Percentiles rank a stretch among this genome's conserved stretches.
Conservation (phyloP, 2,797 vertebrate genomes). For the Tamandua tetradactyla region DNA sequence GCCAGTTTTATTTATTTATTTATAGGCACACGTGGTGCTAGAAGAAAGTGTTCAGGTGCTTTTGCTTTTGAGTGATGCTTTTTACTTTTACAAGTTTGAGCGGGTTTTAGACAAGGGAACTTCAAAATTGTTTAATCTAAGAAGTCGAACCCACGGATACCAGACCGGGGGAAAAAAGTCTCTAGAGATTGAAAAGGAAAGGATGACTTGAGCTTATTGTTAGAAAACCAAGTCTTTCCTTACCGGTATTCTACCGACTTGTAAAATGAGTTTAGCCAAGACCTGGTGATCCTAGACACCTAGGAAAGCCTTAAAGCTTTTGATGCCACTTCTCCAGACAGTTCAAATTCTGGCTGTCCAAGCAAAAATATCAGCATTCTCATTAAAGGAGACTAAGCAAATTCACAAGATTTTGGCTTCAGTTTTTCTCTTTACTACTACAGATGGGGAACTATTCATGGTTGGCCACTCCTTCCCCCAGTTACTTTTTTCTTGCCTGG, state of each 20-base stretch:
- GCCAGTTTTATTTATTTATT: constrained; percentile 60
- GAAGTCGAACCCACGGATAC: background rate
- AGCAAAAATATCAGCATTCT: constrained; percentile 50
- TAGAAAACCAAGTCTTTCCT: background rate
- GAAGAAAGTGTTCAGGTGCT: constrained; percentile 3
- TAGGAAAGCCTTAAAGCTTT: background rate
- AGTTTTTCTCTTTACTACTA: background rate
- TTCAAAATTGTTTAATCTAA: constrained; percentile 58
- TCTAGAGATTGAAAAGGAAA: background rate
- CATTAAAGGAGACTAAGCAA: constrained; percentile 21
- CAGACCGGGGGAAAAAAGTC: background rate
- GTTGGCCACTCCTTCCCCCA: background rate
- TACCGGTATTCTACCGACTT: background rate
- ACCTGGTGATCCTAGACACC: background rate
- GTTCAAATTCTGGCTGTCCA: constrained; percentile 5
- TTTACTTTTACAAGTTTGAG: constrained; percentile 54
- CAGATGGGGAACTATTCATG: background rate
- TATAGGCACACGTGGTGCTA: background rate
- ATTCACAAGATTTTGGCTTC: background rate
- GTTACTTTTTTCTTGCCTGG: background rate
- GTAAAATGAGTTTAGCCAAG: background rate
- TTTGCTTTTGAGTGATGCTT: constrained; percentile 11
- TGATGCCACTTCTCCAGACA: background rate
- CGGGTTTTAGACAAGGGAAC: background rate
- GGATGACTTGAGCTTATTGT: background rate